Evolutionary conservation across 2,797 vertebrate species (phyloP).

Genomic region (Coregonus sp.): DNA sequence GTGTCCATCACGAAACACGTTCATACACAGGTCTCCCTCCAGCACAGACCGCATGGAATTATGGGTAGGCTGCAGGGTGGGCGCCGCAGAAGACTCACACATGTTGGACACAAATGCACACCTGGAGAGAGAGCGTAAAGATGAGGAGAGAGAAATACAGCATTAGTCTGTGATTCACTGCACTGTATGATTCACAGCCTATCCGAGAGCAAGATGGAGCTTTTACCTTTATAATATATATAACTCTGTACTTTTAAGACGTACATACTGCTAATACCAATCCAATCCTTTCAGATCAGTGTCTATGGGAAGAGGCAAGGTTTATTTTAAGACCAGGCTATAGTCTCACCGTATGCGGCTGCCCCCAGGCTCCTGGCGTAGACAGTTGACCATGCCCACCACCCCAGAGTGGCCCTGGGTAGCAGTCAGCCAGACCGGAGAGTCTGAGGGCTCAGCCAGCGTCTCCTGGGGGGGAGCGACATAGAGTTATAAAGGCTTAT

Average conservation of each 20-base stretch:
- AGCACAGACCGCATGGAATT: constrained; percentile 76
- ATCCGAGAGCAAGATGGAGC: neutral
- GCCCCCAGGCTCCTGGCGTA: constrained; percentile 91
- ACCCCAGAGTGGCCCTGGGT: constrained; percentile 81
- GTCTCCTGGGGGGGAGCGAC: constrained; percentile 43
- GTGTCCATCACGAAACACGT: constrained; percentile 86
- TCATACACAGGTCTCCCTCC: constrained; percentile 84
- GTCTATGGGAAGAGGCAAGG: too few relatives aligned
- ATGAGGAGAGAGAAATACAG: neutral
- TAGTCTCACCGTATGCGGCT: constrained; percentile 83
- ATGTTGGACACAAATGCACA: constrained; percentile 89
- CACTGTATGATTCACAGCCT: neutral
- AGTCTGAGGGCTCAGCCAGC: constrained; percentile 75
- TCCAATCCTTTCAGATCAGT: too few relatives aligned
- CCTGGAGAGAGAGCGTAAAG: constrained; percentile 61
- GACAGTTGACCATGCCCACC: constrained; percentile 95
- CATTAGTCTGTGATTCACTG: neutral
- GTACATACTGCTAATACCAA: too few relatives aligned
- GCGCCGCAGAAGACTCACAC: constrained; percentile 65
- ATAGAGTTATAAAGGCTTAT: neutral
- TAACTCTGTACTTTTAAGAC: neutral
- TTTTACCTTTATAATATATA: neutral
- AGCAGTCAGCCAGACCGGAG: constrained; percentile 85
- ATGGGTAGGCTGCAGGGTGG: constrained; percentile 61
- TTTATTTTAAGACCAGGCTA: neutral